Evolutionary conservation across 2,888 invertebrate species (phyloP).

Genomic region (Xestobium rufovillosum): DNA sequence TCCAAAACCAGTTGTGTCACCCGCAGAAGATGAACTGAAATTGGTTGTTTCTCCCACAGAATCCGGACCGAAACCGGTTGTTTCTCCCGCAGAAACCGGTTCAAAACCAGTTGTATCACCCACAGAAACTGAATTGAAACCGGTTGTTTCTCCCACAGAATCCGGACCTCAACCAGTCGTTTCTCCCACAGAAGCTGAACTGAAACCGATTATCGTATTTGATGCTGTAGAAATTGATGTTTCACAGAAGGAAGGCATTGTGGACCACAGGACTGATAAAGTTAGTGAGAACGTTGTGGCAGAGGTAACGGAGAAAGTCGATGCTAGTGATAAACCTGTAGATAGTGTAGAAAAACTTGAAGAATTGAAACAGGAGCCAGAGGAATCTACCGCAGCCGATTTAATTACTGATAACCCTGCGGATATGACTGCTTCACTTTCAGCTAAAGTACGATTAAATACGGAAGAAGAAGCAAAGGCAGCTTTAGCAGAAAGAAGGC

Average conservation of each 20-base stretch:
- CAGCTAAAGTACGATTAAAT: slow-evolving; percentile 62
- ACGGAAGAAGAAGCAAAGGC: slow-evolving; percentile 93
- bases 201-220: no score
- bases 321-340: slow-evolving; percentile 2
- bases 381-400: background rate
- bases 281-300: background rate
- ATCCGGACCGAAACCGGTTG: no score
- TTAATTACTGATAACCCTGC: slow-evolving; percentile 19
- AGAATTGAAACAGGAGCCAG: slow-evolving; percentile 13
- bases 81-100: no score
- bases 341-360: slow-evolving; percentile 4
- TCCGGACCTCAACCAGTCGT: no score
- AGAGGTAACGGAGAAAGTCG: background rate
- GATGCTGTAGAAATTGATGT: no score
- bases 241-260: no score
- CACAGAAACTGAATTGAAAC: no score
- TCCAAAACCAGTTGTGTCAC: background rate
- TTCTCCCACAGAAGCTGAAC: no score
- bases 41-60: no score
- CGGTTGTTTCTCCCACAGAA: no score
- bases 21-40: background rate
- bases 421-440: slow-evolving; percentile 56
- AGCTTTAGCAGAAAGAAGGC: slow-evolving; percentile 80
- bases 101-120: no score
- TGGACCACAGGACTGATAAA: no score